Conservation (phyloP, 1,140 invertebrate species). For the Ladona fulva region DNA sequence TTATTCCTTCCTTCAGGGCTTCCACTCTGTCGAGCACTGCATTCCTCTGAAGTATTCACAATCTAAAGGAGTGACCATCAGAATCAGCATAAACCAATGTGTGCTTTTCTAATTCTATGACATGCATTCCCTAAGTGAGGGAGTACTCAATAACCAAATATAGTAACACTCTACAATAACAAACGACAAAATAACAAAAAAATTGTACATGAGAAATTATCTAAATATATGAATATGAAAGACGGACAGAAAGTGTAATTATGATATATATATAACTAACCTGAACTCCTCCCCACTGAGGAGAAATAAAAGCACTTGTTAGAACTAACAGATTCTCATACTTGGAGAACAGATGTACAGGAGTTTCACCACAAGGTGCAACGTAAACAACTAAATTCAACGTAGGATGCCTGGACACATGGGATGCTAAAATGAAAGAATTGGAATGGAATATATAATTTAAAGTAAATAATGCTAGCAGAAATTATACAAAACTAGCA, state of each 20-base stretch:
- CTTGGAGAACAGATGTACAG: conserved; percentile 59
- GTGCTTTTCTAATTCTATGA: too few relatives aligned
- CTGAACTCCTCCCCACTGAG: conserved; percentile 84
- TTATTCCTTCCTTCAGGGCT: background rate
- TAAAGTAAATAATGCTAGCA: too few relatives aligned
- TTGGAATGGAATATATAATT: background rate
- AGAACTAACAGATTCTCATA: conserved; percentile 26
- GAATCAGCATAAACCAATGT: too few relatives aligned
- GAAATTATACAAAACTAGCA: too few relatives aligned
- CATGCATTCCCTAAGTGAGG: too few relatives aligned
- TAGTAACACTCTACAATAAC: too few relatives aligned
- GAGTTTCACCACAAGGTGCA: conserved; percentile 59
- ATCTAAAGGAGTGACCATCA: background rate
- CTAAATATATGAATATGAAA: too few relatives aligned
- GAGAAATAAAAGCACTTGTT: conserved; percentile 71
- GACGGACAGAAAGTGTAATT: too few relatives aligned
- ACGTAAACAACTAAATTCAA: conserved; percentile 80
- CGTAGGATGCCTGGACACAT: conserved; percentile 68
- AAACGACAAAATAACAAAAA: too few relatives aligned
- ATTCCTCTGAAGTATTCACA: background rate
- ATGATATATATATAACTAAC: conserved; percentile 35
- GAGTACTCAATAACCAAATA: too few relatives aligned
- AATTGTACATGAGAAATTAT: too few relatives aligned
- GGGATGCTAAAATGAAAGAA: conserved; percentile 44
- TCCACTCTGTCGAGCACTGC: conserved; percentile 19